Evolutionary conservation across 2,888 invertebrate species (phyloP), one percentile per base, ranked within the genome.

Genomic region (Rotaria magnacalcarata): DNA sequence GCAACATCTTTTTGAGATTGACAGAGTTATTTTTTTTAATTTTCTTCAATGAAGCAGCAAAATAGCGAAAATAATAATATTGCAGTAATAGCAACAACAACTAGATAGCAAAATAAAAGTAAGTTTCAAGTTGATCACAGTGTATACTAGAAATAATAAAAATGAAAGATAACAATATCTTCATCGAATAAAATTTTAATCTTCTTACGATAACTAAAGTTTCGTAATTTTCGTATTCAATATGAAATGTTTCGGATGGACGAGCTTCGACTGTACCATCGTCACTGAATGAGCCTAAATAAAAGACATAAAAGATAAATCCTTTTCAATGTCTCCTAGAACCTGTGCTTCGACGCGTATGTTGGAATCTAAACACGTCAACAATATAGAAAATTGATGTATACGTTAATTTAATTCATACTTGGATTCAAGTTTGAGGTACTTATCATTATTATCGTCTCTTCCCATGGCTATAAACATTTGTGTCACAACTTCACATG

Each of bases 401-500:
- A 54, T 54, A 54, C 7, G 7, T 6, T 6, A 4, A 21, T 54
- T 54, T 54, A 7, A 58, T 58, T 2, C 4, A 19, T 67, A 67
- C 67, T 34, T 34, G 6, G 67, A 3, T 41, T 34, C 11, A 67
- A 80, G 47, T 80, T 80, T 43, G 2, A 80, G n/a, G 24, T 7
- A 43, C n/a, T 80, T 43, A 47, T 43, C 47, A 80, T 80, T 8
- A 80, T 80, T 80, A 80, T 80, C 3, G 10, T n/a, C 14, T 47
- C 80, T 24, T n/a, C 14, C n/a, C 47, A 80, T 47, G 8, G 24
- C 8, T 24, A 47, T 80, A 47, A 80, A 80, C 4, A 80, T 2
- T 11, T 80, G 80, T 21, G 47, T 47, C 4, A 80, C n/a, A 43
- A 47, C 47, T 80, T 80, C 80, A 14, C 80, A 80, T 80, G 80